Conservation (phyloP, 2,113 vertebrate species). For the Ginglymostoma cirratum region DNA sequence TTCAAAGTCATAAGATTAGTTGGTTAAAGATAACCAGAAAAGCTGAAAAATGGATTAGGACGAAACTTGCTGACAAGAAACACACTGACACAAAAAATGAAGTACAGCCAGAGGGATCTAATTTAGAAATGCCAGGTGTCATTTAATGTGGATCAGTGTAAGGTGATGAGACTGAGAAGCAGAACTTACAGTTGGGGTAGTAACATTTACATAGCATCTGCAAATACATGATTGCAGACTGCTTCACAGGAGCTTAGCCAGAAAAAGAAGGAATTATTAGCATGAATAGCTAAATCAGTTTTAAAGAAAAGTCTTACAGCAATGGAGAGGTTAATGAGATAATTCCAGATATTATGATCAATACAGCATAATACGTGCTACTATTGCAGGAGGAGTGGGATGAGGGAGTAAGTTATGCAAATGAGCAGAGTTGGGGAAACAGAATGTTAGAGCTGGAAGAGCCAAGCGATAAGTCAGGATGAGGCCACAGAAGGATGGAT, state of each 20-base stretch:
- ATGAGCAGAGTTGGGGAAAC: background rate
- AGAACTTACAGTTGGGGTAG: background rate
- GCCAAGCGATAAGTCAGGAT: no score
- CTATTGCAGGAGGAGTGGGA: background rate
- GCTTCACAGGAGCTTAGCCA: background rate
- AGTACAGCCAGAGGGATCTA: background rate
- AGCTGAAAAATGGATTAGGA: background rate
- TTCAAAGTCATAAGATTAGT: no score
- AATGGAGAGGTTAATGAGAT: background rate
- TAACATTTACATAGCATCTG: background rate
- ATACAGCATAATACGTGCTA: background rate
- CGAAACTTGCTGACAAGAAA: background rate
- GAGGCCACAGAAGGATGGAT: no score
- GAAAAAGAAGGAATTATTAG: no score
- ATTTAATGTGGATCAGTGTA: background rate
- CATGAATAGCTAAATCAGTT: no score
- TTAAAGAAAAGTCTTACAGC: no score
- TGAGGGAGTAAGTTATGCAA: background rate
- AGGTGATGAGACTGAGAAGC: background rate
- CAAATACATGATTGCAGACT: background rate
- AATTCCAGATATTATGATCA: background rate
- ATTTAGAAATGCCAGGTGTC: background rate
- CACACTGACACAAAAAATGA: background rate
- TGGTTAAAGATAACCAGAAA: background rate
- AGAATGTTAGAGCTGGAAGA: background rate